Percentiles rank a stretch among this genome's conserved stretches.
Conservation (phyloP, 30 jellyfish, hydroid and myxozoan genomes). For the Calvadosia cruxmelitensis region DNA sequence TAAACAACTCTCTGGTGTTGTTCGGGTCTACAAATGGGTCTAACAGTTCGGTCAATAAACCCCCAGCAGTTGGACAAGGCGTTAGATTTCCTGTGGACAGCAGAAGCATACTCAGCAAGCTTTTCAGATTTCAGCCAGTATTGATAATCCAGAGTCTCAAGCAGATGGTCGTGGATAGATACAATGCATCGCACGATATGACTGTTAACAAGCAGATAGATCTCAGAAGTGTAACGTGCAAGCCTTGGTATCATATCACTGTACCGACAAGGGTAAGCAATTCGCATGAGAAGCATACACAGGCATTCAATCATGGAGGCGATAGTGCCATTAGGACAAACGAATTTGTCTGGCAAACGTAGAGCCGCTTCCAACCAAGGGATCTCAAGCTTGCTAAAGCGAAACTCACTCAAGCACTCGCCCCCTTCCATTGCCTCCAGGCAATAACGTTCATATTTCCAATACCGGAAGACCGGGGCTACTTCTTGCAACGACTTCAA, state of each 20-base stretch:
- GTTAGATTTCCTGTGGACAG: slow-evolving; percentile 4
- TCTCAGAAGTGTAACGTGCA: slow-evolving; percentile 18
- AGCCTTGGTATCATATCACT: slow-evolving; percentile 33
- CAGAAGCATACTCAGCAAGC: slow-evolving; percentile 6
- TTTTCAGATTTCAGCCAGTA: slow-evolving; percentile 23
- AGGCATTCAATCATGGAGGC: slow-evolving; percentile 37
- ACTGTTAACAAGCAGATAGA: slow-evolving; percentile 7
- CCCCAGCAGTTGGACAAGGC: slow-evolving; percentile 43
- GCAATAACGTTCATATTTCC: slow-evolving; percentile 6
- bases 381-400: slow-evolving; percentile 23
- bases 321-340: slow-evolving; percentile 25
- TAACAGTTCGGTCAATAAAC: slow-evolving; percentile 25
- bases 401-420: slow-evolving; percentile 27
- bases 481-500: too few species aligned
- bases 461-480: slow-evolving; percentile 9
- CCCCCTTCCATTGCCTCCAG: slow-evolving; percentile 13
- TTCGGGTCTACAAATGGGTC: slow-evolving; percentile 27
- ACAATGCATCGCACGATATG: slow-evolving; percentile 10
- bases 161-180: slow-evolving; percentile 11
- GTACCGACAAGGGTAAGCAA: slow-evolving; percentile 37
- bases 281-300: slow-evolving; percentile 14
- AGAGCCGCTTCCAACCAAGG: slow-evolving; percentile 17
- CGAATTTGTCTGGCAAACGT: slow-evolving; percentile 19
- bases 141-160: slow-evolving; percentile 21
- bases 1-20: slow-evolving; percentile 15